Conservation (phyloP, 1,140 invertebrate genomes). For the Dendroctonus valens region DNA sequence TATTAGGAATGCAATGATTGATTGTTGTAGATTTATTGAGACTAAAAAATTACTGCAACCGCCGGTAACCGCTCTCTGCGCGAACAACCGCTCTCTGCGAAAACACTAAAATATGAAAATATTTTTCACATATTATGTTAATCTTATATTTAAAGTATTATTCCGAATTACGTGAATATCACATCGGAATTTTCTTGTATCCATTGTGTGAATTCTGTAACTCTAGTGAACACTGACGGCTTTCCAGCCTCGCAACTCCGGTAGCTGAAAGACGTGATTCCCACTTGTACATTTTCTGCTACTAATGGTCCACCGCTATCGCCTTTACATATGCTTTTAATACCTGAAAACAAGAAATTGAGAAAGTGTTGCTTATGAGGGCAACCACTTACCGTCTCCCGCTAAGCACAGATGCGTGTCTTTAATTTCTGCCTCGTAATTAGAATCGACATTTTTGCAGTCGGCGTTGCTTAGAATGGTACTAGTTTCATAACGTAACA, state of each 20-base stretch:
- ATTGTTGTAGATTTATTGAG: no score
- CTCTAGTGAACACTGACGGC: constrained; percentile 76
- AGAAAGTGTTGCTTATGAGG: neutral
- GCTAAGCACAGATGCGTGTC: constrained; percentile 29
- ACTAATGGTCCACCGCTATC: constrained; percentile 83
- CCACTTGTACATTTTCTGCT: constrained; percentile 58
- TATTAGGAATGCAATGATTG: no score
- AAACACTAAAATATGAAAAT: no score
- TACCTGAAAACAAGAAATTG: neutral
- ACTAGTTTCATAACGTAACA: constrained; percentile 23
- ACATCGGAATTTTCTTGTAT: constrained; percentile 51
- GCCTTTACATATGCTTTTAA: constrained; percentile 75
- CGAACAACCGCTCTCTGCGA: no score
- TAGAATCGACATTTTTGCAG: constrained; percentile 22
- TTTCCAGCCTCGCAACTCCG: constrained; percentile 69
- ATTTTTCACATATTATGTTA: no score
- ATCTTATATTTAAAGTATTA: no score
- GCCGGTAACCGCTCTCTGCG: no score
- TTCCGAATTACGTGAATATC: no score
- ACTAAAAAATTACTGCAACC: no score
- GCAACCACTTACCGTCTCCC: constrained; percentile 14
- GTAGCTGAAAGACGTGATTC: constrained; percentile 73
- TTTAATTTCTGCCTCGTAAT: constrained; percentile 23
- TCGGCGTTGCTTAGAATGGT: constrained; percentile 28
- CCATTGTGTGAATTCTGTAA: constrained; percentile 65